phyloP scores from a whole-genome alignment of 2,113 vertebrate species.

The Procavia capensis region DNA sequence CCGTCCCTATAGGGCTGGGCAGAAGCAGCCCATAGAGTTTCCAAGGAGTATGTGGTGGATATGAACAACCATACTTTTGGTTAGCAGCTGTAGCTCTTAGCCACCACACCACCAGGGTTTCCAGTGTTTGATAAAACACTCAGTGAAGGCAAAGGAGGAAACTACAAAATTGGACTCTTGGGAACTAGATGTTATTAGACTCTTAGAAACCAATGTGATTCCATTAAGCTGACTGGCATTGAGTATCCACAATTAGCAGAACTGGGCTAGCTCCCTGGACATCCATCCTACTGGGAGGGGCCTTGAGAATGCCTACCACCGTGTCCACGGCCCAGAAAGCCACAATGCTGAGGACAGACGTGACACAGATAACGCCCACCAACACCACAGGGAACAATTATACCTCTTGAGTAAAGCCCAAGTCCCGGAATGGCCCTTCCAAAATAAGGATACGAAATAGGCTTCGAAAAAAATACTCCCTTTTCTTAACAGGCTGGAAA shows the following conservation, averaged over 20 bases:
- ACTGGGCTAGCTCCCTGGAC: not conserved
- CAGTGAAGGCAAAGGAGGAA: not conserved
- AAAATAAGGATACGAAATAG: not conserved
- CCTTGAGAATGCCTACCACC: not conserved
- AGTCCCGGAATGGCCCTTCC: not conserved
- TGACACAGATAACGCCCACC: not conserved
- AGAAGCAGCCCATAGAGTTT: no score
- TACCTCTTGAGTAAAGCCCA: not conserved
- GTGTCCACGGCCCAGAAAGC: not conserved
- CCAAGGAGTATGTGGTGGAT: no score
- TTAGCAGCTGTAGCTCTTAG: no score
- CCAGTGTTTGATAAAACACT: not conserved
- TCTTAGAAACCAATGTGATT: not conserved
- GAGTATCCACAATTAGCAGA: not conserved
- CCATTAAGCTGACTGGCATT: not conserved
- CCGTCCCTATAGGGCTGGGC: no score
- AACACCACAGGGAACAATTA: not conserved
- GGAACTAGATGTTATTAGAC: not conserved
- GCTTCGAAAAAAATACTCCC: not conserved
- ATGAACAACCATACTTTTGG: no score
- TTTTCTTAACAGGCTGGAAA: not conserved
- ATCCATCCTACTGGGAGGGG: not conserved
- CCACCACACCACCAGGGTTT: no score
- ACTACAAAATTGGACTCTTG: not conserved
- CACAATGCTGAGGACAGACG: not conserved